Conservation (phyloP, 2,888 invertebrate species). For the Philereme vetulata region DNA sequence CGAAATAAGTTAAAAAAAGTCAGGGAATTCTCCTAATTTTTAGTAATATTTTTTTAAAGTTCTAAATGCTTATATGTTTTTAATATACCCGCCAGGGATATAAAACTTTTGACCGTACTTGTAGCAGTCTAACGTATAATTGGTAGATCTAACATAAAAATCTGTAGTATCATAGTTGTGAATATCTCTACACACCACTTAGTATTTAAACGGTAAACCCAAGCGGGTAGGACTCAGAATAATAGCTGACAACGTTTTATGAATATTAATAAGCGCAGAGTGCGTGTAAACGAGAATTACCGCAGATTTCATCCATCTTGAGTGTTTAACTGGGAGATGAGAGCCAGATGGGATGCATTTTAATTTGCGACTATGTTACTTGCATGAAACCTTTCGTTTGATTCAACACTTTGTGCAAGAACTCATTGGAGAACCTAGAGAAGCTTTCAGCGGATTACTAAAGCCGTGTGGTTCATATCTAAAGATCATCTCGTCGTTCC, state of each 20-base stretch:
- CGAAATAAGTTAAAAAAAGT: not conserved
- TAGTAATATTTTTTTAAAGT: not conserved
- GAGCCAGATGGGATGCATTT: conserved; percentile 30
- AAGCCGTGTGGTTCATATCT: not conserved
- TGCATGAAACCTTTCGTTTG: conserved; percentile 3
- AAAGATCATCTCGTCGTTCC: not conserved
- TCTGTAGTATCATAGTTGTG: conserved; percentile 1
- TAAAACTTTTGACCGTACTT: too few relatives aligned
- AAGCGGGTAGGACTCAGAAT: conserved; percentile 52
- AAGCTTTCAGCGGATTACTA: not conserved
- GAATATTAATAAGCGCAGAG: conserved; percentile 63
- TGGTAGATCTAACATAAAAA: not conserved
- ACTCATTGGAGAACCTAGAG: not conserved
- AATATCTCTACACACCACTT: conserved; percentile 15
- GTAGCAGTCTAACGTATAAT: too few relatives aligned
- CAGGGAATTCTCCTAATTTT: too few relatives aligned
- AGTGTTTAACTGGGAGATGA: conserved; percentile 22
- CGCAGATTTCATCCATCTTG: conserved; percentile 46
- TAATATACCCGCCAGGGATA: too few relatives aligned
- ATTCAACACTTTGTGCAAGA: not conserved
- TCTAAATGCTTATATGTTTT: not conserved
- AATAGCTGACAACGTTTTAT: conserved; percentile 60
- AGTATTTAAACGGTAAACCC: conserved; percentile 49
- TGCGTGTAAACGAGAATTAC: conserved; percentile 54
- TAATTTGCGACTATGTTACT: conserved; percentile 15